Evolutionary conservation across 2,113 vertebrate species (phyloP), one percentile per base, ranked within the genome.

Genomic region (Serilophus lunatus): DNA sequence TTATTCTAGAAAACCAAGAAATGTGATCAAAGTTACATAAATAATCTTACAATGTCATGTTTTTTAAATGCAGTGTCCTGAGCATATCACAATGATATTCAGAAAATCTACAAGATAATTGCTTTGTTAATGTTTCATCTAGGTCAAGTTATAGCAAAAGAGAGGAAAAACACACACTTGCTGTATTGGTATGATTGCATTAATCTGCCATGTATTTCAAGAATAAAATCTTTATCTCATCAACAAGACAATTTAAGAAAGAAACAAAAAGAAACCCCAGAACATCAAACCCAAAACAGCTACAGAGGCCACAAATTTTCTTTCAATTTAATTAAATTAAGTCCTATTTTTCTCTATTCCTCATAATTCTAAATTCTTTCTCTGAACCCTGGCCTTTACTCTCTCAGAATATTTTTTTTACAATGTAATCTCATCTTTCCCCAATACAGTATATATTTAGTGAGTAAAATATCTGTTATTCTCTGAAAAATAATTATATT

Each of bases 11-110:
- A 4, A 63, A 13, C 5, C 15, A 59, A 59, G 9, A 31, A 78
- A 70, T 20, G 5, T 40, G 12, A 51, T 12, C 7, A 16, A 35
- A 80, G 29, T 60, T 71, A 36, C 11, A 82, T 10, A 22, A 1
- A 19, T 11, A 12, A 28, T 29, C 7, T 60, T 83, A 31, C 60
- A 82, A 25, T 25, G 3, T 1, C 15, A 60, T 0, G 1, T 45
- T 33, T 57, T 78, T 63, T 14, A 57, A 75, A 49, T 44, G 8
- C 2, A 36, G 3, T 20, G 12, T 56, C 47, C 17, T 75, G 36
- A 57, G 8, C 5, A 47, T 25, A 23, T 44, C n/a, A 64, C 11
- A 54, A 7, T 15, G 13, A 50, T 20, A 12, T 54, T 88, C 29
- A 79, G 25, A 88, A 88, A 82, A 72, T 31, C 16, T 17, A 33